Evolutionary conservation across 2,888 invertebrate genomes (phyloP).

Genomic region (Sinopyrophorus schimmeli): DNA sequence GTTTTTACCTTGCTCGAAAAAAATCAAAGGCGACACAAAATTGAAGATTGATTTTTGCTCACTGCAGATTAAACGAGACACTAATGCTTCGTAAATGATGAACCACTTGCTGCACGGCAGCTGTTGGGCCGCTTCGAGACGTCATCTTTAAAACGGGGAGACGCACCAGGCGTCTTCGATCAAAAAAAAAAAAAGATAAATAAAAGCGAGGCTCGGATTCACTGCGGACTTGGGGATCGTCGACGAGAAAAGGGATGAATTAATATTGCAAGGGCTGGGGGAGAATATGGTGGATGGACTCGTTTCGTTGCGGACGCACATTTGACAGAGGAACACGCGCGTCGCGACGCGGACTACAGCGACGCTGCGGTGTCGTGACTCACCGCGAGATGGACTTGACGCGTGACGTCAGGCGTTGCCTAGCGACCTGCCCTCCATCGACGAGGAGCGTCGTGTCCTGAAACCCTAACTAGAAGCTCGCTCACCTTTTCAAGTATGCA

Average conservation of each 20-base stretch:
- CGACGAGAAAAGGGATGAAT: no score
- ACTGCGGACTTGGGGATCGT: no score
- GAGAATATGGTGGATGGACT: no score
- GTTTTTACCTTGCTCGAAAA: no score
- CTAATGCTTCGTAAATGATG: slow-evolving; percentile 24
- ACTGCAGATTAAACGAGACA: slow-evolving; percentile 18
- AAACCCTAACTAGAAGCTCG: slow-evolving; percentile 34
- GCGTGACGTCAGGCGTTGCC: slow-evolving; percentile 39
- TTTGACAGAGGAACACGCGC: slow-evolving; percentile 24
- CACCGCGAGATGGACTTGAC: slow-evolving; percentile 39
- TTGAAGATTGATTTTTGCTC: slow-evolving; percentile 15
- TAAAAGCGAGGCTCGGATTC: no score
- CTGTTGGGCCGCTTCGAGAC: neutral
- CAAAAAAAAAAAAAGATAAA: no score
- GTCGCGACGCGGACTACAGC: slow-evolving; percentile 25
- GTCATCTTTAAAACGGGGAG: no score
- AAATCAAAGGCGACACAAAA: no score
- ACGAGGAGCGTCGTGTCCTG: slow-evolving; percentile 34
- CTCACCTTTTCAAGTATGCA: slow-evolving; percentile 36
- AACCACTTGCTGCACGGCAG: slow-evolving; percentile 32
- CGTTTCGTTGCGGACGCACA: slow-evolving; percentile 7
- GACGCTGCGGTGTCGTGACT: slow-evolving; percentile 33
- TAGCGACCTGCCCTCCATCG: slow-evolving; percentile 36
- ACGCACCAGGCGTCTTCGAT: no score
- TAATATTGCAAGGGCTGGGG: no score